Evolutionary conservation across 2,113 vertebrate genomes (phyloP), one percentile per base, ranked within the genome.

Genomic region (Hemichromis elongatus): DNA sequence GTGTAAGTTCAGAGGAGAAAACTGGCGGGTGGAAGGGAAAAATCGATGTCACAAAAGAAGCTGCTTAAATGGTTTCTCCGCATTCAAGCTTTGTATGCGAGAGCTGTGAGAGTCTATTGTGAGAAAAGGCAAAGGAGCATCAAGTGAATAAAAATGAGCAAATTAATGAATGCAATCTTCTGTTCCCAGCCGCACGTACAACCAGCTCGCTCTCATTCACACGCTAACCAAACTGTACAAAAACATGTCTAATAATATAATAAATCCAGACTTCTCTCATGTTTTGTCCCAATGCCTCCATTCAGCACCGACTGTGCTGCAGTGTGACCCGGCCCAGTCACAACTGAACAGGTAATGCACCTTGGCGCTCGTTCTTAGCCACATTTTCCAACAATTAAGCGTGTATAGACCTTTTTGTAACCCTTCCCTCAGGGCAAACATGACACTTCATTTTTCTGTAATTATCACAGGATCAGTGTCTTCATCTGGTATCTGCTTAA

Each of bases 121-220:
- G 83, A 80, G 81, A 61, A 91, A 85, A 87, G 24, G 80, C 53
- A 56, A 82, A 90, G 66, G 81, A 88, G 61, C 81, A 66, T 84
- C 82, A 21, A 40, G 89, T 79, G 81, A 93, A 92, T 89, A 78
- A 90, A 83, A 86, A 92, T 63, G 50, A 89, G 86, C 68, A 85
- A 88, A 89, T 87, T 63, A 87, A 81, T 83, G 56, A 86, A 87
- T 85, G 63, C 75, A 79, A 77, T 85, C 81, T 86, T 93, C 66
- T 85, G 90, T 89, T 92, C 79, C 83, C 90, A 85, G 90, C 37
- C 75, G 81, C 59, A 91, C 81, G 79, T n/a, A 45, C 54, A 59
- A 28, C 28, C 70, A 30, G 26, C 53, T 77, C 45, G 35, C 61
- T 70, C 12, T 47, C 84, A 80, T 81, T 81, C 82, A 75, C 84